Conservation (phyloP, 2,888 invertebrate genomes). For the Nesidiocoris tenuis region DNA sequence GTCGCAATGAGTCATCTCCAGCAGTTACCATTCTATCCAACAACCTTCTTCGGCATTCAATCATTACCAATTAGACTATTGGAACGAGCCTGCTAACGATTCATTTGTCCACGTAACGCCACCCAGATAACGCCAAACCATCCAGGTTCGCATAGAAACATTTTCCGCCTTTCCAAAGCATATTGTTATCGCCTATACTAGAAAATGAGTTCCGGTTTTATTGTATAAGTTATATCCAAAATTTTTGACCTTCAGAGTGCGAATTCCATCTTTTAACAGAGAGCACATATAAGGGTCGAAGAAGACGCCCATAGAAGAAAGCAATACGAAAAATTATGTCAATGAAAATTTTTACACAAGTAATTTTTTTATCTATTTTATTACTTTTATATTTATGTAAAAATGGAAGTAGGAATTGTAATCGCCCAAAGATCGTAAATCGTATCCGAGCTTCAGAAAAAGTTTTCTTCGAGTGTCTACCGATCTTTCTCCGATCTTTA, state of each 20-base stretch:
- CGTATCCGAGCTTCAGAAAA: no score
- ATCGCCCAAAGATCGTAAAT: no score
- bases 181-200: not conserved
- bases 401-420: no score
- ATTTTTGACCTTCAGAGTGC: slow-evolving; percentile 17
- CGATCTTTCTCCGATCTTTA: no score
- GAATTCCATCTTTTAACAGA: slow-evolving; percentile 20
- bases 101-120: slow-evolving; percentile 26
- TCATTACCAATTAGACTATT: not conserved
- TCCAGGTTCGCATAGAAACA: no score
- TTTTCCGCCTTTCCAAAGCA: no score
- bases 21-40: not conserved
- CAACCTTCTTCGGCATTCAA: not conserved
- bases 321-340: slow-evolving; percentile 88
- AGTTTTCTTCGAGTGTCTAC: no score
- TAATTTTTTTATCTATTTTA: slow-evolving; percentile 60
- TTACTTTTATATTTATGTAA: no score
- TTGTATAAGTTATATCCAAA: not conserved
- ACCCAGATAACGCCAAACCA: slow-evolving; percentile 9
- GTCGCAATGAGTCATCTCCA: not conserved
- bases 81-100: slow-evolving; percentile 21
- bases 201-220: not conserved
- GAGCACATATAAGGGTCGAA: slow-evolving; percentile 54
- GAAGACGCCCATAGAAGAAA: slow-evolving; percentile 63
- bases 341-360: slow-evolving; percentile 86